Evolutionary conservation across 1,140 invertebrate species (phyloP), one percentile per base, ranked within the genome.

Genomic region (Pseudomyrmex concolor): DNA sequence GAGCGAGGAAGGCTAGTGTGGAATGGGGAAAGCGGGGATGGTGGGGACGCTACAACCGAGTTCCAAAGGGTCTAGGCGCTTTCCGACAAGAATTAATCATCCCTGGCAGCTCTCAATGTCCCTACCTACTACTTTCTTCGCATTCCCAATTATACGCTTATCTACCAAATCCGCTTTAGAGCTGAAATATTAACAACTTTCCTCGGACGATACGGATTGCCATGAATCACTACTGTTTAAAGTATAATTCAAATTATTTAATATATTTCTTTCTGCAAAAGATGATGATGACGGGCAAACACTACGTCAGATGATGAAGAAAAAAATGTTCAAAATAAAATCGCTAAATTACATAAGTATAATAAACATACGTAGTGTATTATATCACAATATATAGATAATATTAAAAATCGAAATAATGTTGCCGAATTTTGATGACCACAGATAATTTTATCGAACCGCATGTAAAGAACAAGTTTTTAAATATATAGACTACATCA

Each of bases 81-180:
- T 90, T 92, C 89, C 90, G 83, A 81, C 88, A 89, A 88, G 86
- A 91, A 93, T 93, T 93, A 92, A 93, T 93, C 91, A 92, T 92
- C 90, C 91, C 87, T 91, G 90, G 89, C 90, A 92, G 90, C 90
- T 90, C 90, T 90, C 91, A 88, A 92, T 91, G 91, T 92, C 87
- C 89, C 89, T 90, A 70, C 74, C 81, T 89, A 89, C 91, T 90
- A 91, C 90, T 92, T 92, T 92, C 91, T 87, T 92, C 91, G 91
- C 91, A 90, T 92, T 92, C 89, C 91, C 91, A 92, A 93, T 92
- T 93, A 93, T 91, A 90, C 91, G 91, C 86, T 91, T 91, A 92
- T 92, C 84, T 86, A 86, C 74, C 77, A 72, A 88, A 90, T 89
- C 73, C 83, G 84, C 78, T 83, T 89, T 81, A 84, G 85, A 89